These are phyloP conservation scores for Lepisosteus osseus DNA, from an alignment of 2,113 vertebrate species.

Conservation along the genomic window DNA sequence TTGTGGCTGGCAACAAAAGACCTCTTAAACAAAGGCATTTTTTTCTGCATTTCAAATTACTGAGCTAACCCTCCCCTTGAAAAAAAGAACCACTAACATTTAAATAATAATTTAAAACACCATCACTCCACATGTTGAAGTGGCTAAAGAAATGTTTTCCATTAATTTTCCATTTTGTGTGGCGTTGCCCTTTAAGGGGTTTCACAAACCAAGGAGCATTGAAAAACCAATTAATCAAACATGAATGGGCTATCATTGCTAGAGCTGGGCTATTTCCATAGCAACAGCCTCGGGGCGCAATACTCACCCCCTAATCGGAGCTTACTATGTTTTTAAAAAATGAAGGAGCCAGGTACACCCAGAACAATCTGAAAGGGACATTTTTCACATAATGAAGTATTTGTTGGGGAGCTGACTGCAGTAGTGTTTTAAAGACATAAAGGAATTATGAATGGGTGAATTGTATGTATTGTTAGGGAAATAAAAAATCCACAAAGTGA, in stretches of 20 bases:
- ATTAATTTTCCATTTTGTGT: conserved; percentile 70
- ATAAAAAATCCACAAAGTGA: background rate
- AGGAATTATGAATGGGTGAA: conserved; percentile 9
- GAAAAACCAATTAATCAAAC: conserved; percentile 80
- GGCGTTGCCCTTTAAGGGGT: conserved; percentile 69
- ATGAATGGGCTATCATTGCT: conserved; percentile 74
- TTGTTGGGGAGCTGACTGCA: background rate
- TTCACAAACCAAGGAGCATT: conserved; percentile 70
- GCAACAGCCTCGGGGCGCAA: conserved; percentile 70
- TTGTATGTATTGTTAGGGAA: background rate
- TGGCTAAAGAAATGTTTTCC: conserved; percentile 57
- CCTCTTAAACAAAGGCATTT: conserved; percentile 59
- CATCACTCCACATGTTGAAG: conserved; percentile 55
- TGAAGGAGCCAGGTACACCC: conserved; percentile 43
- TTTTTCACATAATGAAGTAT: conserved; percentile 2
- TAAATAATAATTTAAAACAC: conserved; percentile 64
- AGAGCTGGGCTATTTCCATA: conserved; percentile 68
- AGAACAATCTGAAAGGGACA: conserved; percentile 25
- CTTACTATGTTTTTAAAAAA: conserved; percentile 61
- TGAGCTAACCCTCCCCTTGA: background rate
- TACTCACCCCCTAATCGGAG: conserved; percentile 67
- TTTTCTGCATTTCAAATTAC: conserved; percentile 66
- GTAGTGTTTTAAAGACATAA: background rate
- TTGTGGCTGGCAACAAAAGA: conserved; percentile 56
- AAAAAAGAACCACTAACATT: conserved; percentile 53